Conservation (phyloP, 1,140 invertebrate genomes). For the Babylonia areolata region DNA sequence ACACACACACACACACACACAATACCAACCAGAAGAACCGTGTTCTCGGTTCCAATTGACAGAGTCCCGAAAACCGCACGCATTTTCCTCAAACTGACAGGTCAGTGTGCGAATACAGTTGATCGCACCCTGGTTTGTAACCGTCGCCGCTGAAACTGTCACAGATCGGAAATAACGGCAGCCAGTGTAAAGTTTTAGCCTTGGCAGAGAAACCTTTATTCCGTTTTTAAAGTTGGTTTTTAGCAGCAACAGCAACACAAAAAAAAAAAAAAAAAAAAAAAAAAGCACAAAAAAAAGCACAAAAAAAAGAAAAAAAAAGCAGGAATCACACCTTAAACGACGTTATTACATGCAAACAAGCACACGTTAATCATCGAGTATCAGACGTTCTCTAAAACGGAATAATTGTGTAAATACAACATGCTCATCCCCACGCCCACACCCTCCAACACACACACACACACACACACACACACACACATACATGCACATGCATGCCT, state of each 20-base stretch:
- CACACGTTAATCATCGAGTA: too few species aligned
- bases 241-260: too few species aligned
- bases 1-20: background rate
- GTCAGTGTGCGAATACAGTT: background rate
- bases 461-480: constrained; percentile 34
- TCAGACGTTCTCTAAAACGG: too few species aligned
- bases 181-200: background rate
- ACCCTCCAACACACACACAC: constrained; percentile 13
- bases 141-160: background rate
- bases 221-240: too few species aligned
- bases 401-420: too few species aligned
- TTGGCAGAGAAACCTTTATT: too few species aligned
- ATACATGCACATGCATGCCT: background rate
- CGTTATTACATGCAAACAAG: too few species aligned
- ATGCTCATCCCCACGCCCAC: background rate
- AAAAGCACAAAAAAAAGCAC: too few species aligned
- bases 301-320: background rate
- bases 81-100: background rate
- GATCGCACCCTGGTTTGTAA: background rate
- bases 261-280: too few species aligned
- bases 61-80: background rate
- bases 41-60: background rate
- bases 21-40: background rate
- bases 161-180: background rate
- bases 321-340: background rate